Evolutionary conservation across 2,797 vertebrate species (phyloP), one percentile per base, ranked within the genome.

Genomic region (Taenioides sp.): DNA sequence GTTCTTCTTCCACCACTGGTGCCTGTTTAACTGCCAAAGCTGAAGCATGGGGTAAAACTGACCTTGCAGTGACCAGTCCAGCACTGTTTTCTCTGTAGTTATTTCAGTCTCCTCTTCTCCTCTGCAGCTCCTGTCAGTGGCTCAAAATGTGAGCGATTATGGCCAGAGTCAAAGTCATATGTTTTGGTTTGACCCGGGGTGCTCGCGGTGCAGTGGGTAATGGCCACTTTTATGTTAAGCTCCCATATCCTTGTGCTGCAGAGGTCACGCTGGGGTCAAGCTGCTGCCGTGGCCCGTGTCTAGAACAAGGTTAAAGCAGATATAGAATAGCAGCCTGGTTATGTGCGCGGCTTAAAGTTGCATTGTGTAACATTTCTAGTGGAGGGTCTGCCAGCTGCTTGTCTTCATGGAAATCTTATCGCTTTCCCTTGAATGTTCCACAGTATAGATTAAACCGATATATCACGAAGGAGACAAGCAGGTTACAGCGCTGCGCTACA

Each of bases 71-170:
- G 80, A 50, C 69, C 78, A 65, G 67, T 34, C 69, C 77, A 67
- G 67, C 34, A 58, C 65, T 67, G 65, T 78, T 83, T 83, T 73
- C 67, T 81, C 18, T 65, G 67, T 77, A 84, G 81, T 84, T 90
- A 79, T 89, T 89, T 86, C 81, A 7, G 60, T 69, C 73, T 37
- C 34, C 65, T 61, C 69, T 50, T 61, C 68, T 74, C 72, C 49
- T 71, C 54, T 74, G n/a, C 55, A 70, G 7, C 74, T 71, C 31
- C 77, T 80, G 77, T 81, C 78, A 81, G 63, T 63, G 76, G 84
- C 80, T 86, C 77, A 77, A 66, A 80, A 80, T 75, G 67, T 81
- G 84, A 91, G 78, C 79, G 83, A 92, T 84, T 84, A 82, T 72
- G 79, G 74, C 49, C 0, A 67, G 70, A 80, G 66, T 52, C 54